These are phyloP conservation scores for Notolabrus celidotus DNA, from an alignment of 2,797 vertebrate species.

Conservation along the genomic window DNA sequence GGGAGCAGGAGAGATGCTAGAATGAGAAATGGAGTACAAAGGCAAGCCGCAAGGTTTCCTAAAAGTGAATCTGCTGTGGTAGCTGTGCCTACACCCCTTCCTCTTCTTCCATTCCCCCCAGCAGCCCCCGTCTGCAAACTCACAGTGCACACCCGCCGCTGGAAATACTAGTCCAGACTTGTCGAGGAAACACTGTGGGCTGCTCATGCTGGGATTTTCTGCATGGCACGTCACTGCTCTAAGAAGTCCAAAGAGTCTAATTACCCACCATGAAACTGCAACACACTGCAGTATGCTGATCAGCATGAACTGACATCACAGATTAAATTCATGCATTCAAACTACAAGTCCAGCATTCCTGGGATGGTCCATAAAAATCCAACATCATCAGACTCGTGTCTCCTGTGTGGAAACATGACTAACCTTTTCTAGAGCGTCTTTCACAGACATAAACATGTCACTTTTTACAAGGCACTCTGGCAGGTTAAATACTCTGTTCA, in stretches of 20 bases:
- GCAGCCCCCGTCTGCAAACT: conserved; percentile 47
- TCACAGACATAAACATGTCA: conserved; percentile 19
- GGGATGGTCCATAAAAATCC: neutral
- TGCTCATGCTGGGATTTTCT: conserved; percentile 50
- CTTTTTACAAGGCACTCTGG: neutral
- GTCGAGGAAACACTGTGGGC: conserved; percentile 41
- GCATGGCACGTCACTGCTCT: conserved; percentile 33
- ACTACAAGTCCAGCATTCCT: conserved; percentile 3
- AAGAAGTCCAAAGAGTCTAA: conserved; percentile 61
- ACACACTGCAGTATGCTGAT: conserved; percentile 44
- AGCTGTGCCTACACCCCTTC: conserved; percentile 51
- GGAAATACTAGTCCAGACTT: conserved; percentile 69
- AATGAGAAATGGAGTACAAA: conserved; percentile 75
- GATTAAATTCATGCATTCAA: conserved; percentile 33
- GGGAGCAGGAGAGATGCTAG: conserved; percentile 46
- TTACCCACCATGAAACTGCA: conserved; percentile 60
- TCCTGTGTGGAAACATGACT: conserved; percentile 12
- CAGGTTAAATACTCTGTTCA: conserved; percentile 13
- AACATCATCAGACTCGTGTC: conserved; percentile 1
- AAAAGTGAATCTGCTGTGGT: conserved; percentile 67
- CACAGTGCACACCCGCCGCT: conserved; percentile 42
- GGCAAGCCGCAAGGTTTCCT: conserved; percentile 44
- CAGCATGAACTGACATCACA: conserved; percentile 27
- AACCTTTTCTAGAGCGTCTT: conserved; percentile 11
- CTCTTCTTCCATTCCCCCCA: conserved; percentile 16